Percentiles rank a stretch among this genome's conserved stretches.
Conservation (phyloP, 2,888 invertebrate species). For the Fabriciana adippe region DNA sequence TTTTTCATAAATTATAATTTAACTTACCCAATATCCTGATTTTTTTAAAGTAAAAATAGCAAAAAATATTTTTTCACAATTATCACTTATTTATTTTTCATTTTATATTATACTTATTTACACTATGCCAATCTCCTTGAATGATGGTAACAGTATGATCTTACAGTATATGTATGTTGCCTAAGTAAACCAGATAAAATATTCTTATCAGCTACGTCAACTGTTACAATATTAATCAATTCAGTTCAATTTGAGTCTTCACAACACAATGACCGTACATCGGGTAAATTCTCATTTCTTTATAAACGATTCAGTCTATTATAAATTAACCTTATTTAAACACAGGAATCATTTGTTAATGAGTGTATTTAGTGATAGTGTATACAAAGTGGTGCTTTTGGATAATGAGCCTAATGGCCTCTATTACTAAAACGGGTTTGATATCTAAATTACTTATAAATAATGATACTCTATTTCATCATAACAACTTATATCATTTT, state of each 20-base stretch:
- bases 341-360: constrained; percentile 23
- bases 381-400: constrained; percentile 29
- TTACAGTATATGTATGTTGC: constrained; percentile 51
- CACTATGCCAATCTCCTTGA: constrained; percentile 49
- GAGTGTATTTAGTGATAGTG: constrained; percentile 41
- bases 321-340: constrained; percentile 32
- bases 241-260: constrained; percentile 68
- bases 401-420: constrained; percentile 20
- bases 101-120: constrained; percentile 16
- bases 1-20: background rate
- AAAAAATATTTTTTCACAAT: background rate
- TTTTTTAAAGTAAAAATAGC: background rate
- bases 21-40: constrained; percentile 34
- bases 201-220: constrained; percentile 72
- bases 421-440: constrained; percentile 26
- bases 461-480: background rate
- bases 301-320: constrained; percentile 23
- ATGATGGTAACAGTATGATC: constrained; percentile 51
- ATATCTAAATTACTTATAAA: constrained; percentile 25
- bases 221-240: constrained; percentile 56
- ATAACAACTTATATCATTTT: background rate
- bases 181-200: constrained; percentile 63
- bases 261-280: constrained; percentile 69
- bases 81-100: background rate
- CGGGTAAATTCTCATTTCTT: constrained; percentile 61